Base-by-base conservation (phyloP, 2,113 vertebrate genomes). In the Cranoglanis bouderius region DNA sequence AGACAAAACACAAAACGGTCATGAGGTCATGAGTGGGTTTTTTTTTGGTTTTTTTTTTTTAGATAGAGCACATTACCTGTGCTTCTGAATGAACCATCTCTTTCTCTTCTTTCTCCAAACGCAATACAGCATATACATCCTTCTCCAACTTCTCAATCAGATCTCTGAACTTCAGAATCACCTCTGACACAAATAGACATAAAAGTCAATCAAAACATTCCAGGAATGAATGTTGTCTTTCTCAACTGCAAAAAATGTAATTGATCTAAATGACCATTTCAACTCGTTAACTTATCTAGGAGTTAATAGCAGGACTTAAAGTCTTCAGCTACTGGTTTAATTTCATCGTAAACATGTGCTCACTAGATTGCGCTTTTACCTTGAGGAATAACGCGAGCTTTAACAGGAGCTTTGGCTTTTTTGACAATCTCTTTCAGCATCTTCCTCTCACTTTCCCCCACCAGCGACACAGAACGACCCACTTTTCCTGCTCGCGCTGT, bases 351-450 rank as follows among this genome's bases (percentile, higher is more conserved):
- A 57, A 43, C n/a, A 59, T 29, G 14, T 59, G 49, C 29, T 53
- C n/a, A 9, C 14, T 32, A 19, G 2, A 16, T 67, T 38, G 4
- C 51, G 43, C 32, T 2, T n/a, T 8, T 94, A 99, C 98, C 98
- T 91, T 97, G 96, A 0, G 98, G 98, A 59, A 99, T 93, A 75
- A 98, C 96, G 8, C 98, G 96, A 55, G 97, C 97, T 93, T 99
- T 99, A 86, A 99, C 98, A 0, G 95, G 90, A 6, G 94, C 95
- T 92, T 96, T 97, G 90, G 98, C 98, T 0, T 96, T 94, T 89
- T 96, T 99, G 72, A 99, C 97, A 0, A 99, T 98, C 46, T 99
- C 98, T 91, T 99, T 99, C 88, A 99, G 95, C 95, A 96, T 98
- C 92, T 96, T 98, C 91, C 98, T 96, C 91, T 99, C 98, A 0